Evolutionary conservation across 2,888 invertebrate species (phyloP).

Genomic region (Apantesis nais): DNA sequence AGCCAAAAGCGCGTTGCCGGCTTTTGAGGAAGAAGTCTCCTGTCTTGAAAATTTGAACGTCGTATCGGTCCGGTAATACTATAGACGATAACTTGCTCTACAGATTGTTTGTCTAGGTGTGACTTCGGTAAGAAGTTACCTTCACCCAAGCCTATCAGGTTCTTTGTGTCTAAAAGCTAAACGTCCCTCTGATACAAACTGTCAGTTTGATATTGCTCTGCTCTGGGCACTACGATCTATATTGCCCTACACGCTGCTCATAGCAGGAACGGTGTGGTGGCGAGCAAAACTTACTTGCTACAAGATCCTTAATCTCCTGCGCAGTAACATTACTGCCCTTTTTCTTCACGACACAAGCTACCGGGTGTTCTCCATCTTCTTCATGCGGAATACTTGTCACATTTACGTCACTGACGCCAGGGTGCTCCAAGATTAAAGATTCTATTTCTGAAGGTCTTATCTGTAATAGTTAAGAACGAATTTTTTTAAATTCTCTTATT

Average conservation of each 20-base stretch:
- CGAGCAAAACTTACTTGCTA: slow-evolving; percentile 56
- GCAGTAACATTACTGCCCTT: slow-evolving; percentile 59
- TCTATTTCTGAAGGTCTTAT: slow-evolving; percentile 69
- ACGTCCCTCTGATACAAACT: no score
- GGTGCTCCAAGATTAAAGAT: slow-evolving; percentile 60
- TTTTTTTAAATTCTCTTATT: background rate
- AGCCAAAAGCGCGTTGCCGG: no score
- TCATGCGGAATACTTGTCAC: slow-evolving; percentile 63
- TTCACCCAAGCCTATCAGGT: background rate
- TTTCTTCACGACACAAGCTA: slow-evolving; percentile 61
- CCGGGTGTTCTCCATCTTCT: slow-evolving; percentile 63
- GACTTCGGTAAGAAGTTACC: background rate
- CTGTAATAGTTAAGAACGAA: slow-evolving; percentile 42
- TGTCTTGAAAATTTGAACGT: no score
- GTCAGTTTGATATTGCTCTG: no score
- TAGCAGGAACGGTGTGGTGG: no score
- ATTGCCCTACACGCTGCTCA: no score
- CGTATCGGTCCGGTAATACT: no score
- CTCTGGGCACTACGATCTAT: no score
- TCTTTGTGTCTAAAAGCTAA: background rate
- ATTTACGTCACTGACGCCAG: slow-evolving; percentile 63
- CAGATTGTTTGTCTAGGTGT: no score
- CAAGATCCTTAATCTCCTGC: slow-evolving; percentile 64
- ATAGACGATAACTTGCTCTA: no score
- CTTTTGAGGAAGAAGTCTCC: no score